Conservation (phyloP, 2,113 vertebrate genomes). For the Melospiza georgiana region DNA sequence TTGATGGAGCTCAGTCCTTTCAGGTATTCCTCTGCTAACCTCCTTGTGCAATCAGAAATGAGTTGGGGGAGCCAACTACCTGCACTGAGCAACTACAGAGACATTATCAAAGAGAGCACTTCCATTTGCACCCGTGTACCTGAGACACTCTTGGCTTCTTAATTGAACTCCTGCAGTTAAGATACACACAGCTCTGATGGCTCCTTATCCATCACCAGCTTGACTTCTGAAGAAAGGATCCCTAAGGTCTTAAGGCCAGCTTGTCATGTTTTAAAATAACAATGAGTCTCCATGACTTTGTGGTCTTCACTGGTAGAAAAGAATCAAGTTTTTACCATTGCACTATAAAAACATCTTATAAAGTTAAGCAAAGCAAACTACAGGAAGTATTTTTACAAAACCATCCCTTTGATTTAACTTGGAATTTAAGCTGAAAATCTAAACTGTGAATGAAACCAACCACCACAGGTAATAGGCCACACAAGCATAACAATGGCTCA, state of each 20-base stretch:
- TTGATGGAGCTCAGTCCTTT: not conserved
- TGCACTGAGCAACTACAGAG: slow-evolving; percentile 29
- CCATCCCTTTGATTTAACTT: slow-evolving; percentile 1
- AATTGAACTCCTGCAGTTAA: slow-evolving; percentile 64
- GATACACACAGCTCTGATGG: slow-evolving; percentile 46
- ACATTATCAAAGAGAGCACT: slow-evolving; percentile 50
- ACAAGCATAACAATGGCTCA: not conserved
- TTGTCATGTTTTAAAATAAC: slow-evolving; percentile 58
- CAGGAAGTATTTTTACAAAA: slow-evolving; percentile 40
- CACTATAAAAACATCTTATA: slow-evolving; percentile 35
- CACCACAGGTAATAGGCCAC: not conserved
- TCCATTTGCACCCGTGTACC: not conserved
- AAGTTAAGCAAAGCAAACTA: slow-evolving; percentile 54
- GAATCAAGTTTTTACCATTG: slow-evolving; percentile 41
- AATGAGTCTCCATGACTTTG: slow-evolving; percentile 28
- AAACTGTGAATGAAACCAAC: slow-evolving; percentile 15
- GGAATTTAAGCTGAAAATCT: slow-evolving; percentile 28
- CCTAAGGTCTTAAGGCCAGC: slow-evolving; percentile 51
- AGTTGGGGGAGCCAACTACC: slow-evolving; percentile 43
- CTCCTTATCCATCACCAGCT: slow-evolving; percentile 44
- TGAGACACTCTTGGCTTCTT: slow-evolving; percentile 61
- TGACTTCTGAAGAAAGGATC: slow-evolving; percentile 57
- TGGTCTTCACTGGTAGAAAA: slow-evolving; percentile 40
- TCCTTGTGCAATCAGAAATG: slow-evolving; percentile 57
- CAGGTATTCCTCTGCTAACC: slow-evolving; percentile 37